Percentiles rank a stretch among this genome's conserved stretches.
Evolutionary conservation across 2,113 vertebrate species (phyloP).

Genomic region (Pteropus alecto): DNA sequence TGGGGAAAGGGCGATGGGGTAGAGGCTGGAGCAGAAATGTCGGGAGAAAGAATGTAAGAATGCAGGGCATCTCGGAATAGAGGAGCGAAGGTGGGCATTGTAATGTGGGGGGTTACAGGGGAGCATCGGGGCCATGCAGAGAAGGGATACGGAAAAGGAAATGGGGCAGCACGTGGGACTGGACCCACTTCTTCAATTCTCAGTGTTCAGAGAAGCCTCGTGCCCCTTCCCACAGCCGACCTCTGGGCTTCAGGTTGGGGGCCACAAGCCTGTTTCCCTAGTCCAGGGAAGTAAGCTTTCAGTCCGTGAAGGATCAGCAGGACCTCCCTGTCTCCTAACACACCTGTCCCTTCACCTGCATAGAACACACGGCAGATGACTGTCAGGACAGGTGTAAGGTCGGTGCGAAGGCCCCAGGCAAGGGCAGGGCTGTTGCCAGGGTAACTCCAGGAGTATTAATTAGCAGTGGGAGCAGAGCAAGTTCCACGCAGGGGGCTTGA

Average conservation of each 20-base stretch:
- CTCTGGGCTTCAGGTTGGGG: not conserved
- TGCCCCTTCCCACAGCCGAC: accelerated
- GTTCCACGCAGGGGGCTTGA: not conserved
- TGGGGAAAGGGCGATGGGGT: not conserved
- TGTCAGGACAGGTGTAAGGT: not conserved
- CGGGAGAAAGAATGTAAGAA: not conserved
- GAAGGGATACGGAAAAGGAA: not conserved
- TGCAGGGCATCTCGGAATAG: not conserved
- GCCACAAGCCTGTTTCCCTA: not conserved
- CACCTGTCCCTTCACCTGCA: not conserved
- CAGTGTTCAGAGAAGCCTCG: not conserved
- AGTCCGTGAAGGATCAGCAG: not conserved
- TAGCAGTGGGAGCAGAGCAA: not conserved
- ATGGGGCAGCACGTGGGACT: accelerated
- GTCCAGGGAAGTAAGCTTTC: not conserved
- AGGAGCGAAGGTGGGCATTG: accelerated
- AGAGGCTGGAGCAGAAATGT: not conserved
- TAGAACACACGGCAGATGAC: not conserved
- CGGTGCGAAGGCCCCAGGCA: not conserved
- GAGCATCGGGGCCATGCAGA: not conserved
- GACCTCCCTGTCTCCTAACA: too few species aligned
- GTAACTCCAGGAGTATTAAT: not conserved
- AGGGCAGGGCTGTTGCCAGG: not conserved
- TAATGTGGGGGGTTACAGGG: not conserved
- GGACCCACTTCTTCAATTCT: not conserved